phyloP scores from a whole-genome alignment of 1,140 invertebrate genomes.

The Thrips palmi region DNA sequence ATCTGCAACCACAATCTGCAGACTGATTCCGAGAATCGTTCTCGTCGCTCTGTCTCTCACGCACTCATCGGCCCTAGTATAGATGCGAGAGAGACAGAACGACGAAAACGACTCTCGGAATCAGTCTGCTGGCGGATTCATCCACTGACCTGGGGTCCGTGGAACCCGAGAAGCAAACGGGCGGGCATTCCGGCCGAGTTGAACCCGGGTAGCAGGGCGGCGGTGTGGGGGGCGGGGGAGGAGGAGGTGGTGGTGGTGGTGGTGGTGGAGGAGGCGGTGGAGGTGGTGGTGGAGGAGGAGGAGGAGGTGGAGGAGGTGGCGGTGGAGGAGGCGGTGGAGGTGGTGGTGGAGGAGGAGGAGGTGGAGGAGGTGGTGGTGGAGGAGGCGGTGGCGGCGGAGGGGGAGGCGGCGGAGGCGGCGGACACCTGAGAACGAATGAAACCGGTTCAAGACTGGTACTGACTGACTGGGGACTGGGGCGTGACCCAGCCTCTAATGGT shows the following conservation, averaged over 20 bases:
- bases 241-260: neutral
- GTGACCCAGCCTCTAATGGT: no score
- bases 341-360: neutral
- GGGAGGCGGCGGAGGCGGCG: conserved; percentile 14
- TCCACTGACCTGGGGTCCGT: conserved; percentile 20
- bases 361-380: neutral
- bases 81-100: conserved; percentile 14
- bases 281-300: neutral
- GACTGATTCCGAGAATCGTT: conserved; percentile 15
- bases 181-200: no score
- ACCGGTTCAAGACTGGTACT: conserved; percentile 17
- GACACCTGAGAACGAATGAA: conserved; percentile 22
- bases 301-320: conserved; percentile 11
- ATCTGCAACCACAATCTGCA: conserved; percentile 9
- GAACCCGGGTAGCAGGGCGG: conserved; percentile 16
- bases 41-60: no score
- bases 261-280: conserved; percentile 1
- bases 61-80: conserved; percentile 19
- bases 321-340: conserved; percentile 9
- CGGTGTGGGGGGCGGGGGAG: conserved; percentile 5
- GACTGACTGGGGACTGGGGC: conserved; percentile 12
- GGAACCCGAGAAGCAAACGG: conserved; percentile 16
- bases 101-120: conserved; percentile 11
- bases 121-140: conserved; percentile 16
- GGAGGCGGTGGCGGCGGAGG: neutral